Evolutionary conservation across 2,113 vertebrate species (phyloP).

Genomic region (Felis catus): F.catus_Fca126_mat1.0 CM031423.1:58422501-58423000

Average conservation of each 20-base stretch:
- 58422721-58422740: background rate
- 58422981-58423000: background rate
- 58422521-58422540: background rate
- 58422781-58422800: background rate
- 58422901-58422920: background rate
- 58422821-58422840: fast-evolving
- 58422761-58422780: no score
- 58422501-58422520: background rate
- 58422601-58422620: background rate
- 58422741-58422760: background rate
- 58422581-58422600: background rate
- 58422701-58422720: background rate
- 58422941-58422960: background rate
- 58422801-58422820: background rate
- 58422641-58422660: background rate
- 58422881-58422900: background rate
- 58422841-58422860: background rate
- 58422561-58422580: background rate
- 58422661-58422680: background rate
- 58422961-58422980: fast-evolving
- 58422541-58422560: background rate
- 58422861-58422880: background rate
- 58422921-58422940: background rate
- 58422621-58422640: background rate
- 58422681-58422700: background rate